Evolutionary conservation across 2,888 invertebrate species (phyloP).

Genomic region (Lampropteryx suffumata): DNA sequence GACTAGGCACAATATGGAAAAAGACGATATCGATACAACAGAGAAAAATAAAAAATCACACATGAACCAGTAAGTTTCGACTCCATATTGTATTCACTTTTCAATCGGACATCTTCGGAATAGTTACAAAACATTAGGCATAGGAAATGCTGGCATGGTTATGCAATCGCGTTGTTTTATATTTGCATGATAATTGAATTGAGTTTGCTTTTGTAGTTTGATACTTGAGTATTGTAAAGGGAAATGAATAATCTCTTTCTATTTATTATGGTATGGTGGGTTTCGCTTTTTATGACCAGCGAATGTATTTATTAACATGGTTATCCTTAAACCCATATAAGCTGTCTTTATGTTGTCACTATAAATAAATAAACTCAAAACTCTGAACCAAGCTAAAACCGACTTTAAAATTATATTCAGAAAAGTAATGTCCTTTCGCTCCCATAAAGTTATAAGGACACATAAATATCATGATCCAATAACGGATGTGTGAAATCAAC

Average conservation of each 20-base stretch:
- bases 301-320: neutral
- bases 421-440: too few relatives aligned
- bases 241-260: too few relatives aligned
- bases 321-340: too few relatives aligned
- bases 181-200: conserved; percentile 30
- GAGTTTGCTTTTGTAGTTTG: conserved; percentile 31
- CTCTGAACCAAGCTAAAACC: too few relatives aligned
- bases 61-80: conserved; percentile 71
- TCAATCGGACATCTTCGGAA: conserved; percentile 13
- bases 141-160: conserved; percentile 20
- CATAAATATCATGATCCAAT: too few relatives aligned
- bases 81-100: conserved; percentile 19
- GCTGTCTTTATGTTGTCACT: too few relatives aligned
- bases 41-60: conserved; percentile 83
- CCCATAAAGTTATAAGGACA: too few relatives aligned
- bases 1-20: conserved; percentile 87
- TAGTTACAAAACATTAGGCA: conserved; percentile 12
- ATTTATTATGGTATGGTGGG: conserved; percentile 1
- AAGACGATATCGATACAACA: conserved; percentile 88
- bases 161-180: conserved; percentile 10
- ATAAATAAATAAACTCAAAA: too few relatives aligned
- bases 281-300: conserved; percentile 8
- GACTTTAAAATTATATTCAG: too few relatives aligned
- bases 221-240: conserved; percentile 13
- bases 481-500: too few relatives aligned